These are phyloP conservation scores for Tetrapedia diversipes DNA, from an alignment of 2,888 invertebrate genomes.

Conservation along the genomic window DNA sequence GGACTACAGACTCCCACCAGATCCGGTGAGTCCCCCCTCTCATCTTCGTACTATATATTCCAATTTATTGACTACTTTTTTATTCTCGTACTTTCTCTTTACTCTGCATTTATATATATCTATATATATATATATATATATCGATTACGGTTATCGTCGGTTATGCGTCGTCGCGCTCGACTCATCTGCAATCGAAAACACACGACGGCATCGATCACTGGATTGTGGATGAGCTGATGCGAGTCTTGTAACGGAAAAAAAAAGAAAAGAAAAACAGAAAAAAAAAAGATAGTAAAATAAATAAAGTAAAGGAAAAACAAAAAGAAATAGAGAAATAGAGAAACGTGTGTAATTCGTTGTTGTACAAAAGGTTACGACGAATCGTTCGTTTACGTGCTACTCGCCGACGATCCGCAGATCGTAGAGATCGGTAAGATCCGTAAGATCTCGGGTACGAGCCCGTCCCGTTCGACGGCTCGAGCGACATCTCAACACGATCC, in stretches of 20 bases:
- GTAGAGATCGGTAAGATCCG: slow-evolving; percentile 7
- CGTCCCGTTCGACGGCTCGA: slow-evolving; percentile 2
- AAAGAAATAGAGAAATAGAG: slow-evolving; percentile 13
- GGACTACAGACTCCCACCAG: slow-evolving; percentile 92
- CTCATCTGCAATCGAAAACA: slow-evolving; percentile 74
- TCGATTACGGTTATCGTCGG: slow-evolving; percentile 60
- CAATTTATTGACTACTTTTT: slow-evolving; percentile 70
- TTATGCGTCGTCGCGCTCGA: slow-evolving; percentile 63
- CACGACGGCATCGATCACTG: slow-evolving; percentile 49
- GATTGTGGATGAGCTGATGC: slow-evolving; percentile 70
- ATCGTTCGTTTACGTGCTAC: slow-evolving; percentile 62
- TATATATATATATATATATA: too few relatives aligned
- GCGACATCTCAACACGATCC: slow-evolving; percentile 47
- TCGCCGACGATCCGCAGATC: slow-evolving; percentile 33
- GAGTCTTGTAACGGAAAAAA: slow-evolving; percentile 16
- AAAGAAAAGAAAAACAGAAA: neutral
- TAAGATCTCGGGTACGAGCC: neutral
- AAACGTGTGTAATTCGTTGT: slow-evolving; percentile 62
- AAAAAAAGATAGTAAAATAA: neutral
- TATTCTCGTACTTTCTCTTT: slow-evolving; percentile 80
- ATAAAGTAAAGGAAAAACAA: neutral
- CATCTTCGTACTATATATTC: slow-evolving; percentile 62
- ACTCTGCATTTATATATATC: slow-evolving; percentile 78
- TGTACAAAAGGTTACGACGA: slow-evolving; percentile 44
- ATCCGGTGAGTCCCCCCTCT: slow-evolving; percentile 87